These are phyloP conservation scores for Heliconius sara DNA, from an alignment of 2,888 invertebrate species.

Conservation along the genomic window DNA sequence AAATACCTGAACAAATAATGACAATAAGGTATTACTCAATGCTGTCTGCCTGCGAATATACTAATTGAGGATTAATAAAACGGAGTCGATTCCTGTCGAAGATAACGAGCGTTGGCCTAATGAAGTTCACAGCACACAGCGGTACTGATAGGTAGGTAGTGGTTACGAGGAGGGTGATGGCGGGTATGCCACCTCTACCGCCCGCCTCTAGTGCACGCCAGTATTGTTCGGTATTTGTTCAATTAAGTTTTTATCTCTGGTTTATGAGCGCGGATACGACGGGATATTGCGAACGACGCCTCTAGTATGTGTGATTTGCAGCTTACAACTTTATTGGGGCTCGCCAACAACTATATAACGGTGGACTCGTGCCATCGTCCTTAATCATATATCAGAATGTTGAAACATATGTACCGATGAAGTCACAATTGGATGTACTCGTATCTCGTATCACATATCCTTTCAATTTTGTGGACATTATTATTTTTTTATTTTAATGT, in stretches of 20 bases:
- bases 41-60: background rate
- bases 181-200: background rate
- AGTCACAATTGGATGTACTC: no score
- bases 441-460: background rate
- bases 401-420: no score
- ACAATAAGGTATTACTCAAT: background rate
- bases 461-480: background rate
- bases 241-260: constrained; percentile 29
- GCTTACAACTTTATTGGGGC: constrained; percentile 14
- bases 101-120: constrained; percentile 8
- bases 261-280: constrained; percentile 24
- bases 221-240: constrained; percentile 29
- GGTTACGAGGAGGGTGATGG: no score
- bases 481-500: no score
- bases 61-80: constrained; percentile 2
- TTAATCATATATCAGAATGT: background rate
- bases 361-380: background rate
- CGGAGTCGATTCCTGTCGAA: background rate
- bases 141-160: background rate
- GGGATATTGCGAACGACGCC: background rate
- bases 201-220: background rate
- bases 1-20: background rate
- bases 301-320: background rate
- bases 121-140: background rate
- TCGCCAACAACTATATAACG: background rate